These are phyloP conservation scores for Tipula unca DNA, from an alignment of 2,888 invertebrate species.

Conservation along the genomic window DNA sequence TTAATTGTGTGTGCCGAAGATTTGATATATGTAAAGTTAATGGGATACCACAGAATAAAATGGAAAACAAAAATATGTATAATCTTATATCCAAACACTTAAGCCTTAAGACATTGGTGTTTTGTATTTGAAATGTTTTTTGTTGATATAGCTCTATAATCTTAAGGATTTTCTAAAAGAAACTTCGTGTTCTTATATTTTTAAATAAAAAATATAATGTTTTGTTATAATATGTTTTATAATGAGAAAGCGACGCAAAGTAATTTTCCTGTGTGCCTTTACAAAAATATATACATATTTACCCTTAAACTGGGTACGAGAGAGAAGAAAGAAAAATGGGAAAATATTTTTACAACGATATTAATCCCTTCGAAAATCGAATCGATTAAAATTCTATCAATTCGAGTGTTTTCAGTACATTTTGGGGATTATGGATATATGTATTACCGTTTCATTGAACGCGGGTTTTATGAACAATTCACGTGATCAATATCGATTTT, in stretches of 20 bases:
- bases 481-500: background rate
- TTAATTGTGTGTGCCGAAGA: background rate
- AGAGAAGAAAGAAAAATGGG: background rate
- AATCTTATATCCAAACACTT: background rate
- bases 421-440: background rate
- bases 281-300: background rate
- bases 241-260: background rate
- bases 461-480: background rate
- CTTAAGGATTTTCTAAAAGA: background rate
- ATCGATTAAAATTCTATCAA: slow-evolving; percentile 2
- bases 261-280: background rate
- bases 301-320: background rate
- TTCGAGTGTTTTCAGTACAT: background rate
- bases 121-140: background rate
- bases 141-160: background rate
- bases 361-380: background rate
- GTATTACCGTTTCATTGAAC: background rate
- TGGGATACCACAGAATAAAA: background rate
- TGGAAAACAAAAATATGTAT: background rate
- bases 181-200: background rate
- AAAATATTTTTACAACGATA: background rate
- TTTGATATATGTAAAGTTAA: background rate
- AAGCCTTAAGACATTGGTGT: background rate
- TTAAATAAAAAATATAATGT: too few species aligned
- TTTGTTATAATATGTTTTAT: too few species aligned